Conservation (phyloP, 2,113 vertebrate genomes). For the human region DNA sequence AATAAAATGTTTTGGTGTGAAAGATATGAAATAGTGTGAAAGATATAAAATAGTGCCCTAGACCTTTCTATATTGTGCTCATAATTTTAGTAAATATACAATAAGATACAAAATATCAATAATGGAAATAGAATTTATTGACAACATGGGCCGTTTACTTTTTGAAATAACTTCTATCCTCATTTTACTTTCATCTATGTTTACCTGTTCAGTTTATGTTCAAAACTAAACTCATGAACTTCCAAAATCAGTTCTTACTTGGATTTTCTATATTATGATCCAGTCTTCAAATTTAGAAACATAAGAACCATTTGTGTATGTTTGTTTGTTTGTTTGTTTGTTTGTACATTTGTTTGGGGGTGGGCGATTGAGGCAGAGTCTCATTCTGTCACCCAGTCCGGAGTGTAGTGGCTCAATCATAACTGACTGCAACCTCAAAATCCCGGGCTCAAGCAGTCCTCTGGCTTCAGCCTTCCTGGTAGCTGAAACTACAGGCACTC, state of each 20-base stretch:
- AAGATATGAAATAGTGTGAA: not conserved
- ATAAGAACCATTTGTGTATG: not conserved
- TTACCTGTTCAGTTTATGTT: not conserved
- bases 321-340: no score
- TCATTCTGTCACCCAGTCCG: no score
- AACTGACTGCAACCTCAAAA: no score
- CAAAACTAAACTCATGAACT: not conserved
- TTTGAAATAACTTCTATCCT: constrained; percentile 2
- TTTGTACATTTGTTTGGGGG: no score
- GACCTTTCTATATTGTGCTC: not conserved
- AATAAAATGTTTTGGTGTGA: constrained; percentile 23
- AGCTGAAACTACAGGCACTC: no score
- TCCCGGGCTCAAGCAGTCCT: no score
- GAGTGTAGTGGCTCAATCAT: no score
- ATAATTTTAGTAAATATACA: not conserved
- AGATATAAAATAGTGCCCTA: not conserved
- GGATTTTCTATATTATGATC: not conserved
- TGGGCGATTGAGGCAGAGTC: no score
- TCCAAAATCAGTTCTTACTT: constrained; percentile 1
- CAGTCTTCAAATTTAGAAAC: constrained; percentile 16
- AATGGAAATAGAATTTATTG: constrained; percentile 1
- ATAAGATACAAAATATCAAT: constrained; percentile 20
- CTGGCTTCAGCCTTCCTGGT: no score
- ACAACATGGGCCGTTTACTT: not conserved
- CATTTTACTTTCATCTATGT: constrained; percentile 16